Evolutionary conservation across 2,888 invertebrate genomes (phyloP), one percentile per base, ranked within the genome.

Genomic region (Strigamia transsilvanica): DNA sequence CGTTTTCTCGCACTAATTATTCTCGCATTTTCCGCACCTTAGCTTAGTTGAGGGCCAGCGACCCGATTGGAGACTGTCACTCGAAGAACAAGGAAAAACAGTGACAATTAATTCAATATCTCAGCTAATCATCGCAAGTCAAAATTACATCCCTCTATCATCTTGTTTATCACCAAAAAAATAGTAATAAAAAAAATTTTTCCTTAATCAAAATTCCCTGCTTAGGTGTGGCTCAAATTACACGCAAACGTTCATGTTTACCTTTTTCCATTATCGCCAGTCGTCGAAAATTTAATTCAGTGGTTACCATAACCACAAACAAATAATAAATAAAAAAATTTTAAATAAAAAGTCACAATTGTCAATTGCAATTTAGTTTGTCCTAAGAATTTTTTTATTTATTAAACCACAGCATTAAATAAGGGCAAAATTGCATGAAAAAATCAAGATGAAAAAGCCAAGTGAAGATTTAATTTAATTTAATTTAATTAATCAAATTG

Each of bases 181-280:
- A 73, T 27, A 32, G 27, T 27, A 73, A 73, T 15, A 56, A 18
- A 56, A 56, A 56, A 18, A 21, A 4, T 9, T 18, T 56, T 73
- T 73, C 73, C 32, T 73, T 73, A 73, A 73, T 73, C 73, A 73
- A 73, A 73, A 73, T 73, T 73, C 73, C 13, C 73, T 32, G 73
- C 23, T 73, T 73, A 73, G 73, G 73, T 73, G 73, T 73, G 73
- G 73, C 73, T 10, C 73, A 73, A 23, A 73, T 73, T 73, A 73
- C 73, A 73, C 73, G 73, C 73, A 73, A 73, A 27, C 73, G 23
- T 73, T 73, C 73, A 73, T 73, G 73, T 73, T 73, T 73, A 73
- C 73, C 15, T 73, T 73, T 73, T 73, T 73, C 12, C 73, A 66
- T 66, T 23, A 66, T 18, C 21, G 18, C 61, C 61, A 9, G 7